A percentile compares a stretch with the other conserved stretches of the same genome.
Conservation (phyloP, 2,113 vertebrate genomes). For the Helogale parvula region DNA sequence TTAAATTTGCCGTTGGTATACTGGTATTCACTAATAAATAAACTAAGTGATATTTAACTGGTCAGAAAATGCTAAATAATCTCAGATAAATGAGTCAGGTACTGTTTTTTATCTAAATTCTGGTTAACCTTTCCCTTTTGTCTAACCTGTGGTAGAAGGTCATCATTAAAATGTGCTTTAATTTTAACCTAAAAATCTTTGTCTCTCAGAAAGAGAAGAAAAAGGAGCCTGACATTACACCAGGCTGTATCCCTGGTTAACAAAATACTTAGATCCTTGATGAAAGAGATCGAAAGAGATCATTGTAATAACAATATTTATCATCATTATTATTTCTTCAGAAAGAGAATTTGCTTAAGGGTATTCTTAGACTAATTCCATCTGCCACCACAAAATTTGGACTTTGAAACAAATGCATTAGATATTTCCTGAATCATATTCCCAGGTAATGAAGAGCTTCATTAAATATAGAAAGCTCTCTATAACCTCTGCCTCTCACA, state of each 20-base stretch:
- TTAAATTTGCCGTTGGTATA: background rate
- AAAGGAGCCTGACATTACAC: conserved; percentile 3
- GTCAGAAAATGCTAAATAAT: background rate
- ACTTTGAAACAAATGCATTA: conserved; percentile 54
- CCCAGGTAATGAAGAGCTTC: conserved; percentile 54
- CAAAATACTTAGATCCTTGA: conserved; percentile 61
- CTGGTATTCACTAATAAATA: background rate
- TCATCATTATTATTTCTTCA: conserved; percentile 63
- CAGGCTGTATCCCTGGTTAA: conserved; percentile 32
- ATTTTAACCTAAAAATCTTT: conserved; percentile 38
- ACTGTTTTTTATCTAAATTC: background rate
- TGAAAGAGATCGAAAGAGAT: conserved; percentile 62
- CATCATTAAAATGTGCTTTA: conserved; percentile 41
- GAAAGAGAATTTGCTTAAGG: conserved; percentile 45
- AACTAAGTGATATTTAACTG: background rate
- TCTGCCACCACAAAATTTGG: conserved; percentile 46
- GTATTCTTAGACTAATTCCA: conserved; percentile 59
- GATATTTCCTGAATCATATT: conserved; percentile 47
- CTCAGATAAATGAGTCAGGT: background rate
- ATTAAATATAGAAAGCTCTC: conserved; percentile 55
- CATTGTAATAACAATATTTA: conserved; percentile 57
- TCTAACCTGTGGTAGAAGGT: background rate
- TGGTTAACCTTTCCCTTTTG: background rate
- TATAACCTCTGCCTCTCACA: background rate
- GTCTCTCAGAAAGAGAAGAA: background rate